phyloP scores from a whole-genome alignment of 1,140 invertebrate species.

The Bathynomus jamesi region DNA sequence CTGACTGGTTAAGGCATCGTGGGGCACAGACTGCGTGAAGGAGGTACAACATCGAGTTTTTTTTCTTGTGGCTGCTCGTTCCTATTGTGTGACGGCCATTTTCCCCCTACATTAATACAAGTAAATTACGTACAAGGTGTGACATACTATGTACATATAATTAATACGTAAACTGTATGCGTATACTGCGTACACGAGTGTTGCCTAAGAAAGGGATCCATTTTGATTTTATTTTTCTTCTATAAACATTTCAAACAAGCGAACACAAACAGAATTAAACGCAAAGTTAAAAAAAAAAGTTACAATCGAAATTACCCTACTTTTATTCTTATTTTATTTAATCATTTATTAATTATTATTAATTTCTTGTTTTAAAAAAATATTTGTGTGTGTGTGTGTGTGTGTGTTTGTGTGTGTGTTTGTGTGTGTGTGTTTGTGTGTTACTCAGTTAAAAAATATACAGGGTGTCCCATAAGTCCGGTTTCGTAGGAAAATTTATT shows the following conservation, averaged over 20 bases:
- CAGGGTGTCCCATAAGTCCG: no score
- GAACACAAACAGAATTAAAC: background rate
- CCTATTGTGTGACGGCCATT: slow-evolving; percentile 57
- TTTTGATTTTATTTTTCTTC: background rate
- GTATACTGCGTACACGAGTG: background rate
- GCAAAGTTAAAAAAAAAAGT: background rate
- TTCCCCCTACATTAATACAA: slow-evolving; percentile 16
- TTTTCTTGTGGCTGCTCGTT: slow-evolving; percentile 32
- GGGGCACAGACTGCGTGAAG: slow-evolving; percentile 77
- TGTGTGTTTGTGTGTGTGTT: no score
- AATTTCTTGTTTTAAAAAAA: no score
- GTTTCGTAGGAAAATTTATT: no score
- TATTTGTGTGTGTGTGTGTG: no score
- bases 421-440: no score
- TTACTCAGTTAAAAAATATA: no score
- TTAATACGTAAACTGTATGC: background rate
- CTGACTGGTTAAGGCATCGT: slow-evolving; percentile 53
- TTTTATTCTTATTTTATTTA: no score
- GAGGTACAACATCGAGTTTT: slow-evolving; percentile 62
- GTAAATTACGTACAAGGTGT: background rate
- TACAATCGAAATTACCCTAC: no score
- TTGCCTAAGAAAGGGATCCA: background rate
- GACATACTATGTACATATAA: background rate
- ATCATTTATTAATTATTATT: no score
- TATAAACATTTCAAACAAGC: background rate